Evolutionary conservation across 1,140 invertebrate genomes (phyloP).

Genomic region (Gyrodactylus bullatarudis): DNA sequence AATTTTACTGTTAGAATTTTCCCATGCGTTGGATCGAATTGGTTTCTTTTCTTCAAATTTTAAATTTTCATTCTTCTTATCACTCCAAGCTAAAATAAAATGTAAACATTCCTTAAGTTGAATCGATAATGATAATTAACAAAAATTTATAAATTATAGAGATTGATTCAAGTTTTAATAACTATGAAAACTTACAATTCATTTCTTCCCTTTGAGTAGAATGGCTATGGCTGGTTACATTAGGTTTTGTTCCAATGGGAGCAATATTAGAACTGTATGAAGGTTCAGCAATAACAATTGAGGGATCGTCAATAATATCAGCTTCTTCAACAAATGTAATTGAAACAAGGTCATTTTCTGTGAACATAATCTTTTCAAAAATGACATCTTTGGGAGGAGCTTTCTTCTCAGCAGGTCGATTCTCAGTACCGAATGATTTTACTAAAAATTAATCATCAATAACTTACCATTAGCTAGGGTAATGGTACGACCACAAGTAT

Average conservation of each 20-base stretch:
- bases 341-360: not conserved
- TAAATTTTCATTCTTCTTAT: not conserved
- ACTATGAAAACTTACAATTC: not conserved
- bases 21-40: not conserved
- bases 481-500: not conserved
- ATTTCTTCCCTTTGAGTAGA: not conserved
- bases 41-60: not conserved
- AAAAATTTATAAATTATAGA: no score
- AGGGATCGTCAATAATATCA: not conserved
- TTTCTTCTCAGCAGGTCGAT: not conserved
- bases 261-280: not conserved
- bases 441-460: not conserved
- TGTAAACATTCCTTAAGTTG: no score
- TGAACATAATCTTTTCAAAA: not conserved
- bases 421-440: not conserved
- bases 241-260: not conserved
- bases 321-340: not conserved
- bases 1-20: not conserved
- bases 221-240: not conserved
- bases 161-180: no score
- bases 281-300: not conserved
- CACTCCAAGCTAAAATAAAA: not conserved
- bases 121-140: no score
- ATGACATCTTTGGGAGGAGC: not conserved
- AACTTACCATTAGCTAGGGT: not conserved